These are phyloP conservation scores for Athrips mouffetella DNA, from an alignment of 2,888 invertebrate genomes.

Conservation along the genomic window DNA sequence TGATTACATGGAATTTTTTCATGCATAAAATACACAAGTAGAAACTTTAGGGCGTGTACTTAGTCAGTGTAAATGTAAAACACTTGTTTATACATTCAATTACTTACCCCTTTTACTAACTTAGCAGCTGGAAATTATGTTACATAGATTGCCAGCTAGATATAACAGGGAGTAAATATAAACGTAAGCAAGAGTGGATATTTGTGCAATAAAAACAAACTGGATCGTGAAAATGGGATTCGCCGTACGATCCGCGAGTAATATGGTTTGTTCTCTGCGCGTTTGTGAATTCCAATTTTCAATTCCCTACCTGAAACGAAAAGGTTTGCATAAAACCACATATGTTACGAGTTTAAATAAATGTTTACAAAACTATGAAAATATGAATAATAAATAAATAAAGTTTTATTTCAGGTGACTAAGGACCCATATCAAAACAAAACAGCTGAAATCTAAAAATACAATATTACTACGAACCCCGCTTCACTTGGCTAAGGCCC, in stretches of 20 bases:
- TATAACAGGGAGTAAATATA: conserved; percentile 11
- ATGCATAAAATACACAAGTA: no score
- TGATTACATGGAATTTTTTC: no score
- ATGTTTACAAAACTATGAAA: no score
- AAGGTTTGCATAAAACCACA: not conserved
- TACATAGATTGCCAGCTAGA: not conserved
- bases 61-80: not conserved
- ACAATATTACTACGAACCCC: no score
- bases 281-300: conserved; percentile 34
- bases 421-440: no score
- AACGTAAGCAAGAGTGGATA: conserved; percentile 20
- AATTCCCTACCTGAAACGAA: conserved; percentile 28
- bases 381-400: no score
- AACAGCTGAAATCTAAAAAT: no score
- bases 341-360: not conserved
- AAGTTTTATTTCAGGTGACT: no score
- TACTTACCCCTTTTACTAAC: not conserved
- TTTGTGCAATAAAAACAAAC: conserved; percentile 39
- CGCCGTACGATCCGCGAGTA: conserved; percentile 28
- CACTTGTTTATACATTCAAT: not conserved
- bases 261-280: conserved; percentile 30
- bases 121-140: not conserved
- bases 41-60: no score
- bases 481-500: no score
- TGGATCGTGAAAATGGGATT: conserved; percentile 33